Evolutionary conservation across 2,113 vertebrate genomes (phyloP).

Genomic region (Poecilia latipinna): DNA sequence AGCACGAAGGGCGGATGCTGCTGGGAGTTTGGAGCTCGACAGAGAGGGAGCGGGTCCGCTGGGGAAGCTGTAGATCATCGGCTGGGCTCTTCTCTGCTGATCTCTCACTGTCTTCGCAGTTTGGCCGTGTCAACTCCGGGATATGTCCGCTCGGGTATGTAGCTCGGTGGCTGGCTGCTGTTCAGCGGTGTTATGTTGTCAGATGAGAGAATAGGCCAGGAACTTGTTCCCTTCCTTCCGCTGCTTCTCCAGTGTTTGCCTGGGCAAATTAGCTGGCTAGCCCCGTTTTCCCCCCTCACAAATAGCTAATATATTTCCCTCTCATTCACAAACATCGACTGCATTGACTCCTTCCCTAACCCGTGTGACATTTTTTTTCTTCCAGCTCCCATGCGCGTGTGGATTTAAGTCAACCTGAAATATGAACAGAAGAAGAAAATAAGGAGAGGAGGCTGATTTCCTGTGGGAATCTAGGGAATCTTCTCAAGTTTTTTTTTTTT

Average conservation of each 20-base stretch:
- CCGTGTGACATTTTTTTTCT: slow-evolving; percentile 28
- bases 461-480: slow-evolving; percentile 50
- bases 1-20: slow-evolving; percentile 52
- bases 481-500: slow-evolving; percentile 3
- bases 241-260: slow-evolving; percentile 50
- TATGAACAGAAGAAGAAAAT: slow-evolving; percentile 56
- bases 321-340: slow-evolving; percentile 40
- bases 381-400: slow-evolving; percentile 36
- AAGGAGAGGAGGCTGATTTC: slow-evolving; percentile 52
- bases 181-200: slow-evolving; percentile 24
- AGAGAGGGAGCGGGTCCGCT: slow-evolving; percentile 31
- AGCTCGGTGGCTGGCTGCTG: background rate
- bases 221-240: slow-evolving; percentile 39
- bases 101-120: slow-evolving; percentile 6
- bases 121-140: slow-evolving; percentile 44
- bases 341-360: slow-evolving; percentile 15
- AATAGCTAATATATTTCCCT: slow-evolving; percentile 42
- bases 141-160: slow-evolving; percentile 52
- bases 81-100: slow-evolving; percentile 20
- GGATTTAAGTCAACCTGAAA: slow-evolving; percentile 41
- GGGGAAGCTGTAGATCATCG: slow-evolving; percentile 46
- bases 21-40: slow-evolving; percentile 37
- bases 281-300: slow-evolving; percentile 23
- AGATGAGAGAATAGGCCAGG: background rate
- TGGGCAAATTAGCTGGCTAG: slow-evolving; percentile 70